These are phyloP conservation scores for Sparidentex hasta DNA, from an alignment of 2,797 vertebrate species.

Conservation along the genomic window DNA sequence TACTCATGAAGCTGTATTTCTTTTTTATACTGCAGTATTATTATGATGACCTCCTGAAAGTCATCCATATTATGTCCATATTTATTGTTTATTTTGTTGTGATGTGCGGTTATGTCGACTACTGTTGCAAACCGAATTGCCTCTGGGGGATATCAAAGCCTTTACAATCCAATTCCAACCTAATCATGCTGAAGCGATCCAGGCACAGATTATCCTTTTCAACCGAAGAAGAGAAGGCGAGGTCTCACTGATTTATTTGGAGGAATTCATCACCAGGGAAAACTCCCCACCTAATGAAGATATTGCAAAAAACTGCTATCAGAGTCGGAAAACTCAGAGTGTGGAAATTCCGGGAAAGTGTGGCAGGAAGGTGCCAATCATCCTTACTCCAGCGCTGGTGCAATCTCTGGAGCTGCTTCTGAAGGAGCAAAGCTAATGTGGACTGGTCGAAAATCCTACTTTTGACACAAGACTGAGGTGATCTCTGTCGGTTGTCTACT, in stretches of 20 bases:
- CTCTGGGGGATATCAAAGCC: too few species aligned
- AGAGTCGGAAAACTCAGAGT: neutral
- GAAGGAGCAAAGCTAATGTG: neutral
- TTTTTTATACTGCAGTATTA: too few species aligned
- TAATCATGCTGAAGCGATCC: slow-evolving; percentile 24
- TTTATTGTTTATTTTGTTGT: too few species aligned
- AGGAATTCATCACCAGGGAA: slow-evolving; percentile 12
- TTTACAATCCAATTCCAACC: too few species aligned
- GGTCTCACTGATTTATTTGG: slow-evolving; percentile 27
- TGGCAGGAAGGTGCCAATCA: slow-evolving; percentile 6
- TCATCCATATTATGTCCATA: too few species aligned
- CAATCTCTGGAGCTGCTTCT: slow-evolving; percentile 2
- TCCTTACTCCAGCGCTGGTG: slow-evolving; percentile 8
- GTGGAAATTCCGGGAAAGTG: slow-evolving; percentile 10
- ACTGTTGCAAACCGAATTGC: too few species aligned
- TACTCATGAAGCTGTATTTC: too few species aligned
- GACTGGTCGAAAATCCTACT: neutral
- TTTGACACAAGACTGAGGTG: neutral
- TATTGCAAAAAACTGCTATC: slow-evolving; percentile 17
- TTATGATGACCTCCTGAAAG: too few species aligned
- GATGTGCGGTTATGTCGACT: too few species aligned
- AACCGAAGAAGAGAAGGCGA: slow-evolving; percentile 27
- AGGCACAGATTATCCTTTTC: slow-evolving; percentile 38
- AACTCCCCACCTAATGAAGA: slow-evolving; percentile 15
- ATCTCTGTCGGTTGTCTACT: neutral